Base-by-base conservation (phyloP, 1,140 invertebrate genomes). In the Brachionus rotundiformis region DNA sequence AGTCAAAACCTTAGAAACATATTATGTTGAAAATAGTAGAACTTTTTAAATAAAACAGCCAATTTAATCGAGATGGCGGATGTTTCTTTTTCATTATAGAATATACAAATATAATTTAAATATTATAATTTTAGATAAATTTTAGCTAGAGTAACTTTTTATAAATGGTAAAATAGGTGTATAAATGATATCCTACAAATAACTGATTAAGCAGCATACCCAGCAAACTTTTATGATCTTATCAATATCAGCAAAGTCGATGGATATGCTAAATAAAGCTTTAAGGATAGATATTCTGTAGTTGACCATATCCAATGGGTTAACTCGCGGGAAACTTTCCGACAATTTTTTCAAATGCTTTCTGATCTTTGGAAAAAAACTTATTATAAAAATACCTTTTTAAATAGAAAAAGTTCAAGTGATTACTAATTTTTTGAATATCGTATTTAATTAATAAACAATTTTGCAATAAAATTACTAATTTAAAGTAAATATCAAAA, bases 281-380 rank as follows among this genome's bases (percentile, higher is more conserved):
- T 36, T 33, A 10, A 25, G 8, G 36, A 25, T 44, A 73, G 36
- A 73, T 23, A 73, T 73, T 73, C 39, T 73, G 68, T 47, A 73
- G 39, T 73, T 27, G 68, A 47, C 25, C 44, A 16, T 44, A 25
- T 44, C 13, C 6, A 73, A 25, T 47, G 16, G 7, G n/a, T 73
- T n/a, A 73, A 47, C 68, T 73, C 39, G 68, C 41, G 68, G 19
- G 68, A 73, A 73, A 44, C 39, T 73, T 73, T 73, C 68, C 23
- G 10, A 27, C 23, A 68, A n/a, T n/a, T n/a, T n/a, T n/a, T n/a
- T n/a, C n/a, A n/a, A n/a, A n/a, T n/a, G n/a, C n/a, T n/a, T n/a
- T n/a, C n/a, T n/a, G n/a, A n/a, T n/a, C n/a, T n/a, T n/a, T n/a
- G n/a, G n/a, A n/a, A n/a, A n/a, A n/a, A n/a, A n/a, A n/a, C n/a